Base-by-base conservation (phyloP, 2,113 vertebrate species). In the Phodopus roborovskii region DNA sequence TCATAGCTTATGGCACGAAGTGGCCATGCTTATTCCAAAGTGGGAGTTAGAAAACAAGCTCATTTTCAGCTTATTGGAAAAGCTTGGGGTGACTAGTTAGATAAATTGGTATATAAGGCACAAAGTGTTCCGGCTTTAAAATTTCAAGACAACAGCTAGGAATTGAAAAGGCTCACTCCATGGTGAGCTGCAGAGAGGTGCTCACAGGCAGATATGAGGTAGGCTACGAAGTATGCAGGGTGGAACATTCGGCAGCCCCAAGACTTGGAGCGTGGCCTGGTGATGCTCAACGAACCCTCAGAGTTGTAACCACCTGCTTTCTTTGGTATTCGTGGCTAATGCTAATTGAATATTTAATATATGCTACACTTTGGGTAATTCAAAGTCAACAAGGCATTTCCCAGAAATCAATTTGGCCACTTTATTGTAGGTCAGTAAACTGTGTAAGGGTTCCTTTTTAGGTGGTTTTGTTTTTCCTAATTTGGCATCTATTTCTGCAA, bases 331-430 rank as follows among this genome's bases (percentile, higher is more conserved):
- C 17, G 30, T 2, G 17, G 77, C 28, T 39, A 42, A 45, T 79
- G 42, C 16, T 94, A 79, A 91, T 74, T 91, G 85, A 94, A 78
- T 70, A 77, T 36, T 91, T 94, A 58, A 39, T 22, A 42, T 92
- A 92, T 94, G 88, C 62, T 28, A 53, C 58, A 26, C 60, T 4
- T 9, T 50, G 77, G 26, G n/a, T 79, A 53, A 48, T 56, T 84
- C 42, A 30, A 73, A 89, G 15, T 75, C 74, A 94, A 82, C n/a
- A 56, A 62, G 15, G 91, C 93, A 86, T 91, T 91, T 62, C 70
- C 66, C 60, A 94, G 73, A 78, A 94, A 92, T 95, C 92, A 16
- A 26, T 70, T 33, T 89, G 85, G 94, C 30, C 53, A 78, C 60
- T 33, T 94, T 87, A 88, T 58, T 91, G 33, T 75, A 45, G 26